Conservation (phyloP, 23 tunicate species). For the Halocynthia roretzi region DNA sequence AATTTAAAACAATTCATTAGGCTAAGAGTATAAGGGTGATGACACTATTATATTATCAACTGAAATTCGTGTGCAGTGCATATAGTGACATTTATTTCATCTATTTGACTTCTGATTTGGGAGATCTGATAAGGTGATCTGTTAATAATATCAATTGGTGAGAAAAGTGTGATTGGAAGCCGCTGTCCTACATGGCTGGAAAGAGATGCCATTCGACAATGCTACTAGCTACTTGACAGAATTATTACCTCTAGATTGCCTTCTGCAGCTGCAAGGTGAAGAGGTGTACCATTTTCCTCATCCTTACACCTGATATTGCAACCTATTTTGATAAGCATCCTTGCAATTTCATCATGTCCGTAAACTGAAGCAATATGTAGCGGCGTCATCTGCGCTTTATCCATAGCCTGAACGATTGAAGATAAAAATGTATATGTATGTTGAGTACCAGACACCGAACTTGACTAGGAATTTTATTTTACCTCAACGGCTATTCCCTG, state of each 20-base stretch:
- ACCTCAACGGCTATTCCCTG: slow-evolving; percentile 70
- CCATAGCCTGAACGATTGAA: slow-evolving; percentile 35
- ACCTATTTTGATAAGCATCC: slow-evolving; percentile 40
- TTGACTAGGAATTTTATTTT: neutral
- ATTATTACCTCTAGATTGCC: slow-evolving; percentile 81
- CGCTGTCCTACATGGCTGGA: no score
- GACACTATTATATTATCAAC: no score
- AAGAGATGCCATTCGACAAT: no score
- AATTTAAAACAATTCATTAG: no score
- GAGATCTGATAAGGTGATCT: no score
- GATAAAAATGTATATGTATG: neutral
- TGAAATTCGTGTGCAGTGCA: no score
- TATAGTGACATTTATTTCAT: no score
- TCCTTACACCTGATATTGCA: slow-evolving; percentile 68
- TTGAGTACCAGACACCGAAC: neutral
- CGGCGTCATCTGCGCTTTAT: slow-evolving; percentile 93
- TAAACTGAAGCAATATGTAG: slow-evolving; percentile 87
- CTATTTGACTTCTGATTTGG: no score
- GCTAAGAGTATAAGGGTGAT: no score
- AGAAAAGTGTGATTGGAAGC: no score
- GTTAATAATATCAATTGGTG: no score
- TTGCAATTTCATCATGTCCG: slow-evolving; percentile 59
- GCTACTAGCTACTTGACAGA: no score
- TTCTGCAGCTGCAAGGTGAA: slow-evolving; percentile 90
- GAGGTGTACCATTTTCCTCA: slow-evolving; percentile 85